Conservation (phyloP, 2,797 vertebrate species). For the Danio aesculapii region DNA sequence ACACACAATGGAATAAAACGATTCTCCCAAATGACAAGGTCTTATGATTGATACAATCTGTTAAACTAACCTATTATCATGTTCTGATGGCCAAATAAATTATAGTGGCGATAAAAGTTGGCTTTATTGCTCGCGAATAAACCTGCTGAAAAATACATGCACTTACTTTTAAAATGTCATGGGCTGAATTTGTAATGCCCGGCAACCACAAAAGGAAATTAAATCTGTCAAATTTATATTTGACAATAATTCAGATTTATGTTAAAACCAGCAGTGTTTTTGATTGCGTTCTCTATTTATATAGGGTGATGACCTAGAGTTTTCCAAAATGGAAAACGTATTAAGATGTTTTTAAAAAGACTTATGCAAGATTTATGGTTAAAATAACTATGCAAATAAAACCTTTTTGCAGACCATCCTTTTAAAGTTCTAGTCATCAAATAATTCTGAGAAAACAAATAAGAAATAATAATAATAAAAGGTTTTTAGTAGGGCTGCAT, state of each 20-base stretch:
- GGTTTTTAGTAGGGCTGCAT: too few relatives aligned
- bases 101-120: slow-evolving; percentile 29
- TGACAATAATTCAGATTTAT: slow-evolving; percentile 28
- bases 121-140: slow-evolving; percentile 34
- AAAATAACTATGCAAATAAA: not conserved
- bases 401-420: not conserved
- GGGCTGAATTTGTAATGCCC: slow-evolving; percentile 36
- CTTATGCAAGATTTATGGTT: not conserved
- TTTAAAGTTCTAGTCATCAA: not conserved
- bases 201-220: slow-evolving; percentile 15
- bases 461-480: too few relatives aligned
- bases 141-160: slow-evolving; percentile 38
- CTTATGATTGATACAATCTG: slow-evolving; percentile 36
- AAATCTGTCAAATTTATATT: slow-evolving; percentile 7
- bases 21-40: slow-evolving; percentile 4
- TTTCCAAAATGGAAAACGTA: not conserved
- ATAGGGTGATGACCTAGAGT: slow-evolving; percentile 4
- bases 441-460: not conserved
- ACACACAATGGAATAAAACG: not conserved
- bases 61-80: slow-evolving; percentile 31
- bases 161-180: slow-evolving; percentile 19
- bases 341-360: not conserved
- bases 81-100: slow-evolving; percentile 24
- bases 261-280: slow-evolving; percentile 3
- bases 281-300: not conserved